Base-by-base conservation (phyloP, 2,797 vertebrate genomes). In the Spinus olivaceus region DNA sequence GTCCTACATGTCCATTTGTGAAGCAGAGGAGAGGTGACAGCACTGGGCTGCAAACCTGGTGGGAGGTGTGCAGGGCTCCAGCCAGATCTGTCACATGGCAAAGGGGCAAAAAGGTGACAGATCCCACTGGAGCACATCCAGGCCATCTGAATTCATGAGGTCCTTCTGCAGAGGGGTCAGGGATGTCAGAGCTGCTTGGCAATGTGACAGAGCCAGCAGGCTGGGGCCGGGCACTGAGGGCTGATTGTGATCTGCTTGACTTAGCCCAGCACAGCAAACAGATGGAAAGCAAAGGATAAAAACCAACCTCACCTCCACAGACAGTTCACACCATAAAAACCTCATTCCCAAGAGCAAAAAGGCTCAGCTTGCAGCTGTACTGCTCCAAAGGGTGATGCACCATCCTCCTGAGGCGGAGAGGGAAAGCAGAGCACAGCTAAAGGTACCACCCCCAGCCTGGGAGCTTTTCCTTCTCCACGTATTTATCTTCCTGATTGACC, bases 1-100 rank as follows among this genome's bases (percentile, higher is more conserved):
- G 41, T 60, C 32, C 67, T 49, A 0, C 2, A 0, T 0, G 1
- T 46, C 51, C 33, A 3, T 10, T 28, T 25, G 28, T 37, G 66
- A 51, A 42, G 56, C 60, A 85, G 41, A 42, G 63, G 27, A 63
- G 35, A 37, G 15, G 1, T 77, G 32, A 27, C n/a, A n/a, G 42
- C 0, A 0, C 60, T 28, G 74, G 39, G 39, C 39, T 76, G 47
- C 21, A 56, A 39, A n/a, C 2, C 11, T 12, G 39, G 51, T 16
- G 42, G 0, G 56, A 47, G 56, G 59, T 3, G 28, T 0, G 1
- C 61, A 33, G 47, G 72, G 50, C 54, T 84, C 50, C 63, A 86
- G 63, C 21, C 70, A 41, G 12, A 64, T 22, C 60, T 46, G 28
- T 13, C 60, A 22, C 49, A 2, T 0, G 5, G 32, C 18, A 50